Percentiles rank a stretch among this genome's conserved stretches.
phyloP scores from a whole-genome alignment of 37 sponge, comb jelly and placozoan genomes.

The Chondrosia reniformis region DNA sequence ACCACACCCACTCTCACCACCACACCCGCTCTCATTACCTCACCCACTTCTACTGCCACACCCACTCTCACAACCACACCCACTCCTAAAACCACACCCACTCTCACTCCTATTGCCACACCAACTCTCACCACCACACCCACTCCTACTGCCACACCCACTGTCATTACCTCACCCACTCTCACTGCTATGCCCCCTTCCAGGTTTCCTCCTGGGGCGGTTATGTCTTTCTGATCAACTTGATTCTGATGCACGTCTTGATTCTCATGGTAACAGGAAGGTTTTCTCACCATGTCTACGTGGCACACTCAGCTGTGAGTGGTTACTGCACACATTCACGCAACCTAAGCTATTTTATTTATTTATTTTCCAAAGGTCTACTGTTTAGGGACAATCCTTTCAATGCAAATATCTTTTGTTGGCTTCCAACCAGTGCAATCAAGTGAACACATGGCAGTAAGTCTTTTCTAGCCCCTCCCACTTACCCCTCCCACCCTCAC shows the following conservation, averaged over 20 bases:
- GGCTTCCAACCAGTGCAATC: slow-evolving; percentile 97
- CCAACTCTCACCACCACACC: slow-evolving; percentile 9
- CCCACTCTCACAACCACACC: background rate
- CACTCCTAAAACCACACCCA: background rate
- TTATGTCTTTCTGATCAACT: slow-evolving; percentile 98
- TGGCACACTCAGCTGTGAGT: slow-evolving; percentile 93
- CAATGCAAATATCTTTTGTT: slow-evolving; percentile 99
- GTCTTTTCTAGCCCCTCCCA: background rate
- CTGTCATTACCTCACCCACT: too few relatives aligned
- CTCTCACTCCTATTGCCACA: slow-evolving; percentile 1
- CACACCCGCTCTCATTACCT: background rate
- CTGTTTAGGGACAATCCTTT: slow-evolving; percentile 90
- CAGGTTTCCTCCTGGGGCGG: slow-evolving; percentile 99
- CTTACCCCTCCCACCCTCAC: background rate
- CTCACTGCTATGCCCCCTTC: background rate
- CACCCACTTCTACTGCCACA: background rate
- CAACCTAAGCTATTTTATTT: background rate
- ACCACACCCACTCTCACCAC: background rate
- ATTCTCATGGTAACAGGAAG: slow-evolving; percentile 95
- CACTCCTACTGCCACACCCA: slow-evolving; percentile 16
- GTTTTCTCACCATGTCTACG: slow-evolving; percentile 97
- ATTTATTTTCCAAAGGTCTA: slow-evolving; percentile 65
- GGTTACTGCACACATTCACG: background rate
- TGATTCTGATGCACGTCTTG: slow-evolving; percentile 96
- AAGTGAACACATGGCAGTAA: background rate